Conservation (phyloP, 1,140 invertebrate species). For the Drosophila neocordata region DNA sequence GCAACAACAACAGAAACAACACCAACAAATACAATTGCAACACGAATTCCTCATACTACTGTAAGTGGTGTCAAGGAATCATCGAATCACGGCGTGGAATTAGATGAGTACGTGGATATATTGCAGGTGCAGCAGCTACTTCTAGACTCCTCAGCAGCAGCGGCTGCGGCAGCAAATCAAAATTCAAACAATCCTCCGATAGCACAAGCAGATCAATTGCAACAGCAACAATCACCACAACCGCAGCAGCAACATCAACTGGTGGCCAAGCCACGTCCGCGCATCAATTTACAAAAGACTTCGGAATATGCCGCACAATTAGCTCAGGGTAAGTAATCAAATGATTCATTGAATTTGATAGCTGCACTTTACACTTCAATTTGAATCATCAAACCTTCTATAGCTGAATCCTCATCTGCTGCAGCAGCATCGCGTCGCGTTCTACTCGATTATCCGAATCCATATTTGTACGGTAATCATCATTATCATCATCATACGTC, state of each 20-base stretch:
- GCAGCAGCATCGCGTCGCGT: slow-evolving; percentile 78
- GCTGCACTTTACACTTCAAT: not conserved
- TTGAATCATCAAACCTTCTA: slow-evolving; percentile 13
- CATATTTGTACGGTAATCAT: slow-evolving; percentile 83
- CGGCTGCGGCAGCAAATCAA: slow-evolving; percentile 44
- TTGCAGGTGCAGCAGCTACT: slow-evolving; percentile 84
- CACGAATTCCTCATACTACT: not conserved
- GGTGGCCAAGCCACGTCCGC: slow-evolving; percentile 71
- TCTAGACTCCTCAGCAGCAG: slow-evolving; percentile 81
- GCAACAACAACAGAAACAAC: slow-evolving; percentile 11
- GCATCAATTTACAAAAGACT: slow-evolving; percentile 79
- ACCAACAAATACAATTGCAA: not conserved
- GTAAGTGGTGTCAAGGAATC: slow-evolving; percentile 13
- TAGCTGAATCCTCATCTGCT: slow-evolving; percentile 36
- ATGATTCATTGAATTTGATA: not conserved
- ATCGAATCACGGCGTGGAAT: slow-evolving; percentile 31
- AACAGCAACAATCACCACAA: slow-evolving; percentile 39
- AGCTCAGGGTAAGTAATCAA: slow-evolving; percentile 60
- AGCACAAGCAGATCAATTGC: slow-evolving; percentile 10
- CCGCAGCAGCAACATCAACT: slow-evolving; percentile 22
- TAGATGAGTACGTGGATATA: slow-evolving; percentile 84
- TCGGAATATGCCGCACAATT: slow-evolving; percentile 81
- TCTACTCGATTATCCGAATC: slow-evolving; percentile 81
- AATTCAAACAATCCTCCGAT: slow-evolving; percentile 13
- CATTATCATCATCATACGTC: slow-evolving; percentile 82